phyloP scores from a whole-genome alignment of 2,888 invertebrate genomes.

The Neoaliturus tenellus region DNA sequence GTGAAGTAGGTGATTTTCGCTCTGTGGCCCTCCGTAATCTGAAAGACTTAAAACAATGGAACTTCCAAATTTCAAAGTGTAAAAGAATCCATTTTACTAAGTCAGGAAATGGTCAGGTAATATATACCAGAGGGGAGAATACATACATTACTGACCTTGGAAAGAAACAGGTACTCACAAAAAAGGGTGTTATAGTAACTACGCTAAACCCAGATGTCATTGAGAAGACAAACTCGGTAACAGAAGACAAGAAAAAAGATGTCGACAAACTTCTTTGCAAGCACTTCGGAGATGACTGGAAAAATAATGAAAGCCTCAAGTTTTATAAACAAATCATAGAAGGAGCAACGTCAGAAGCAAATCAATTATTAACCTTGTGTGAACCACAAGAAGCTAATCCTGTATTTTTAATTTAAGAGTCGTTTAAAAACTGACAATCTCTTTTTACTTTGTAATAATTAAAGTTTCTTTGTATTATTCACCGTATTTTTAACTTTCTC shows the following conservation, averaged over 20 bases:
- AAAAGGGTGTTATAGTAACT: not conserved
- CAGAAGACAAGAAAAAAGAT: slow-evolving; percentile 43
- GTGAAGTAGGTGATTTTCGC: no score
- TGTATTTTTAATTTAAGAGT: slow-evolving; percentile 5
- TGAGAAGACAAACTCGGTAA: slow-evolving; percentile 33
- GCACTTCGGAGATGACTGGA: slow-evolving; percentile 31
- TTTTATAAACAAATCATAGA: slow-evolving; percentile 38
- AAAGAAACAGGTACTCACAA: slow-evolving; percentile 12
- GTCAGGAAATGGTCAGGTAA: slow-evolving; percentile 5
- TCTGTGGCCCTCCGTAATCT: no score
- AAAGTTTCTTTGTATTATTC: slow-evolving; percentile 34
- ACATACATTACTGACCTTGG: slow-evolving; percentile 11
- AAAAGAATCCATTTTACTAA: slow-evolving; percentile 43
- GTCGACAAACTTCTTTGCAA: slow-evolving; percentile 24
- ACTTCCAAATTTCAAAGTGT: slow-evolving; percentile 42
- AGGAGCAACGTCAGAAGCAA: not conserved
- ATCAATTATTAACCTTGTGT: slow-evolving; percentile 25
- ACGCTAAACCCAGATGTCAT: slow-evolving; percentile 4
- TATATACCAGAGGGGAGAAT: slow-evolving; percentile 33
- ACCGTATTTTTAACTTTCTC: slow-evolving; percentile 8
- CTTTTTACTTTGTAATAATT: slow-evolving; percentile 22
- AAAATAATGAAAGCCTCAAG: not conserved
- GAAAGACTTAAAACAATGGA: slow-evolving; percentile 31
- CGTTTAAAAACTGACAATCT: no score
- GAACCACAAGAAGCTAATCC: slow-evolving; percentile 14